Evolutionary conservation across 1,140 invertebrate genomes (phyloP).

Genomic region (Dendroctonus valens): DNA sequence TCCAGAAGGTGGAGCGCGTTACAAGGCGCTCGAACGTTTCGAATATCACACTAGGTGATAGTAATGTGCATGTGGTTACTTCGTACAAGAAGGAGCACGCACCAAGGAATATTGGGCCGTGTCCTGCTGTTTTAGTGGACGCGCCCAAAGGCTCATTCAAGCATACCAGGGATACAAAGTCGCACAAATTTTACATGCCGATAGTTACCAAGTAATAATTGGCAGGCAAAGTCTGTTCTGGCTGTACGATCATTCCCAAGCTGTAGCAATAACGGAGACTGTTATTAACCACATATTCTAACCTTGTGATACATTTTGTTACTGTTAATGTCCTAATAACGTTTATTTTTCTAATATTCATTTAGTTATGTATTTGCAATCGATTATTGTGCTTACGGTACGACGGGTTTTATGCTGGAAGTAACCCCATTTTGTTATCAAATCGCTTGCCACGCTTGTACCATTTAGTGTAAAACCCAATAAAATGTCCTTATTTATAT

Average conservation of each 20-base stretch:
- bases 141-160: conserved; percentile 71
- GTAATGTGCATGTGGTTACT: conserved; percentile 53
- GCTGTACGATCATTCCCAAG: conserved; percentile 5
- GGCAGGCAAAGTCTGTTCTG: conserved; percentile 3
- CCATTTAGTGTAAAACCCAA: conserved; percentile 27
- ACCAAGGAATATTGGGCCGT: conserved; percentile 67
- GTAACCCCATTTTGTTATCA: conserved; percentile 5
- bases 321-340: conserved; percentile 20
- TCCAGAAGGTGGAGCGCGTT: conserved; percentile 54
- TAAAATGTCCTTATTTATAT: conserved; percentile 21
- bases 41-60: conserved; percentile 69
- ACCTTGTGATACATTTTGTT: conserved; percentile 43
- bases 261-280: conserved; percentile 26
- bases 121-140: conserved; percentile 75
- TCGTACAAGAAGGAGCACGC: conserved; percentile 77
- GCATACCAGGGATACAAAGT: conserved; percentile 75
- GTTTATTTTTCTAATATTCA: conserved; percentile 26
- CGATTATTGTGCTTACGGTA: conserved; percentile 29
- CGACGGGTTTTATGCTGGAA: conserved; percentile 35
- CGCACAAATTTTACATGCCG: conserved; percentile 80
- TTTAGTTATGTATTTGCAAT: conserved; percentile 16
- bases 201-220: conserved; percentile 36
- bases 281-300: conserved; percentile 38
- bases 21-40: conserved; percentile 66
- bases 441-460: conserved; percentile 22